Conservation (phyloP, 2,113 vertebrate species). For the Phocoena phocoena region DNA sequence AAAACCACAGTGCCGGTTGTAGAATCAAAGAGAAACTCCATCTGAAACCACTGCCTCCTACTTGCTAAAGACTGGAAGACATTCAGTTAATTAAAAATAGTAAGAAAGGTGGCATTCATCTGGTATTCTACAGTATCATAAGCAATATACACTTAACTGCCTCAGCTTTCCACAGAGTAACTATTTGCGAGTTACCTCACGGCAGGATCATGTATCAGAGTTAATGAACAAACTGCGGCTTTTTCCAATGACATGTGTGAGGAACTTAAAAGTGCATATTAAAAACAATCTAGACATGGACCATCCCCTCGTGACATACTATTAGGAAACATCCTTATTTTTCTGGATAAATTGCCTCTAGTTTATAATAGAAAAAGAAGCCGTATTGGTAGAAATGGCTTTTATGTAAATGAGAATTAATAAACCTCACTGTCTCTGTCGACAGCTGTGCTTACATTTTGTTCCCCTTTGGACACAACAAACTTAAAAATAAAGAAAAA, state of each 20-base stretch:
- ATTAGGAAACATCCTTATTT: background rate
- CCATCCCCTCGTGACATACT: background rate
- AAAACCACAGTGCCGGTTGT: background rate
- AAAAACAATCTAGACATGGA: background rate
- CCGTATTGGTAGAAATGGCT: background rate
- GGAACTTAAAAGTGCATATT: background rate
- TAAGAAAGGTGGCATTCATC: slow-evolving; percentile 59
- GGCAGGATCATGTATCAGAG: slow-evolving; percentile 35
- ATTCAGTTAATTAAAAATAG: slow-evolving; percentile 67
- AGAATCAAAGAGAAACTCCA: slow-evolving; percentile 37
- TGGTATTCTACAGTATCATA: background rate
- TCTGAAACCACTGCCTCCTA: slow-evolving; percentile 26
- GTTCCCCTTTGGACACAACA: slow-evolving; percentile 44
- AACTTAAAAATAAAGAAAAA: background rate
- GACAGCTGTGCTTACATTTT: slow-evolving; percentile 43
- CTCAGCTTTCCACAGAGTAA: slow-evolving; percentile 37
- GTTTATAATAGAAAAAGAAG: slow-evolving; percentile 35
- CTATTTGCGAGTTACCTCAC: slow-evolving; percentile 56
- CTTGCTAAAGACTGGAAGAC: slow-evolving; percentile 42
- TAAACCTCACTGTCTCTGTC: slow-evolving; percentile 14
- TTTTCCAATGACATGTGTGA: background rate
- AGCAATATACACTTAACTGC: slow-evolving; percentile 36
- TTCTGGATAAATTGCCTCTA: background rate
- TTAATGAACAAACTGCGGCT: background rate
- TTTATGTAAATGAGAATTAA: slow-evolving; percentile 33